Evolutionary conservation across 2,797 vertebrate species (phyloP).

Genomic region (Pseudopleuronectes americanus): DNA sequence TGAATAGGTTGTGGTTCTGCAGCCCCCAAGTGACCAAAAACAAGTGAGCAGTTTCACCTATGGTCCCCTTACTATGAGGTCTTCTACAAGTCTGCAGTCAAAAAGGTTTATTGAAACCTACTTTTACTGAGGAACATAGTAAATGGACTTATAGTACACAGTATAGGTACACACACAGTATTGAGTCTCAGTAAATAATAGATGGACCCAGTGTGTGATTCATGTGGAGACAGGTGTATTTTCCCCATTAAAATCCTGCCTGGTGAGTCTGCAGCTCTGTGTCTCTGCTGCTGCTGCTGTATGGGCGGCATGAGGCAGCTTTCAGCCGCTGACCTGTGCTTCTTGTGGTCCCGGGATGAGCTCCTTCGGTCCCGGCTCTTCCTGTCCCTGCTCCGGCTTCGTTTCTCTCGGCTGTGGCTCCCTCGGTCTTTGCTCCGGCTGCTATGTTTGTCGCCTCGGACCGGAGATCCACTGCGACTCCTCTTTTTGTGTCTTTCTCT

Average conservation of each 20-base stretch:
- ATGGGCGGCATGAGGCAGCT: not conserved
- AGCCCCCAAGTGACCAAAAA: too few species aligned
- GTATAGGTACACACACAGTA: too few species aligned
- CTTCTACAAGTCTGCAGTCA: too few species aligned
- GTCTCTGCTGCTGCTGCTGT: not conserved
- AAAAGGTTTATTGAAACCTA: too few species aligned
- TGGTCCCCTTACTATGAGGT: too few species aligned
- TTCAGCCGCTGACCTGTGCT: conserved; percentile 75
- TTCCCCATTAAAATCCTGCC: too few species aligned
- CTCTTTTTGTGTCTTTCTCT: conserved; percentile 79
- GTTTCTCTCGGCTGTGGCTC: conserved; percentile 83
- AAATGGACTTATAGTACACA: too few species aligned
- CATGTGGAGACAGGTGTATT: not conserved
- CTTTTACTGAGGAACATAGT: too few species aligned
- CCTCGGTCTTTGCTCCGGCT: conserved; percentile 81
- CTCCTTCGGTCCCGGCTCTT: conserved; percentile 79
- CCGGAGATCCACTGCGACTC: conserved; percentile 74
- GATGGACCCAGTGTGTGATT: not conserved
- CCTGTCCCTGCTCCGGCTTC: conserved; percentile 78
- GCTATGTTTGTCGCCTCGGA: conserved; percentile 75
- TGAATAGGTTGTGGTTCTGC: too few species aligned
- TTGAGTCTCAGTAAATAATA: not conserved
- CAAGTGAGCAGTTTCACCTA: too few species aligned
- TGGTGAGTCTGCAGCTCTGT: too few species aligned
- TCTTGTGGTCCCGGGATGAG: conserved; percentile 81